A percentile compares a stretch with the other conserved stretches of the same genome.
Conservation (phyloP, 2,113 vertebrate genomes). For the Zapornia atra region DNA sequence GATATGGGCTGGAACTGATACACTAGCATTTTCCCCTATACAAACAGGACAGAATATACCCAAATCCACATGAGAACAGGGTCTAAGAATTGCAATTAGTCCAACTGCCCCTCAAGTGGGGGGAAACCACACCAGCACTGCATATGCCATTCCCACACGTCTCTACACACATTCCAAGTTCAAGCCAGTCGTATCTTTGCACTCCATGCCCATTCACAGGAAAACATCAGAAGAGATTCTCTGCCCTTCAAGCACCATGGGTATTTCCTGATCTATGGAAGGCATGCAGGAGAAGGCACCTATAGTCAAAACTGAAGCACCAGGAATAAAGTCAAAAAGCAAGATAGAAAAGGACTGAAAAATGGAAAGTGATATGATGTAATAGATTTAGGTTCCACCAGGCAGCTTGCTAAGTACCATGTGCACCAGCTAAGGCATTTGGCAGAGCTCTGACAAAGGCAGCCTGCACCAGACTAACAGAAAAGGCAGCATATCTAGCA, state of each 20-base stretch:
- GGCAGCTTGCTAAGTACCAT: rapidly evolving
- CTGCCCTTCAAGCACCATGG: not conserved
- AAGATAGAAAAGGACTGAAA: not conserved
- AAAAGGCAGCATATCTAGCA: not conserved
- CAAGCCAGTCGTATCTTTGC: not conserved
- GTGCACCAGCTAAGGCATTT: not conserved
- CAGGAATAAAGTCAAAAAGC: not conserved
- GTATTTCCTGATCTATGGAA: not conserved
- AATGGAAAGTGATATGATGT: rapidly evolving
- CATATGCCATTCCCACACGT: not conserved
- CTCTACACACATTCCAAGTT: not conserved
- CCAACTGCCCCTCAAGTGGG: not conserved
- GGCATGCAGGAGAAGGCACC: not conserved
- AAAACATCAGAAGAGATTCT: not conserved
- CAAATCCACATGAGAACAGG: rapidly evolving
- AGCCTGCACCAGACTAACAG: not conserved
- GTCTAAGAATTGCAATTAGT: not conserved
- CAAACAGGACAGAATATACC: not conserved
- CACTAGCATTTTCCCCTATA: not conserved
- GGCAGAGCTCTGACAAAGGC: not conserved
- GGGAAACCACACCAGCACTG: not conserved
- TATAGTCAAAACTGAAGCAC: not conserved
- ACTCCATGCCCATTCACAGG: not conserved
- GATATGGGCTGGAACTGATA: not conserved
- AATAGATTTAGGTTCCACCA: not conserved